Base-by-base conservation (phyloP, 2,113 vertebrate species). In the Rhombomys opimus region DNA sequence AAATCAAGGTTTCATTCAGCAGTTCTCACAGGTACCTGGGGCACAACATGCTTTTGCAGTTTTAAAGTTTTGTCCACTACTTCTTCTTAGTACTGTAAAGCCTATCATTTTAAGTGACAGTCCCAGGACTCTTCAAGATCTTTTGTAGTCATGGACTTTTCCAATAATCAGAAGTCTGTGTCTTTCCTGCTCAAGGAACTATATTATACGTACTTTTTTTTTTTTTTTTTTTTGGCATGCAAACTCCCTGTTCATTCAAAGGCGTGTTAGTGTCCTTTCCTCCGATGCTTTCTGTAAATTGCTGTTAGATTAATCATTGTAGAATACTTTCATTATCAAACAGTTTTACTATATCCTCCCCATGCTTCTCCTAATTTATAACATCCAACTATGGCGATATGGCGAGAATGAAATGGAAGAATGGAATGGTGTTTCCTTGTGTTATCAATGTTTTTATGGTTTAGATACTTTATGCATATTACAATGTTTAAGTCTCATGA, bases 301-400 rank as follows among this genome's bases (percentile, higher is more conserved):
- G 15, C 18, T 90, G 4, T 65, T 57, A 61, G 15, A 78, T 68
- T 78, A 54, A 87, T 46, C 88, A 70, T 89, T 4, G 35, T 88
- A 65, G 92, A 89, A 41, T 13, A 86, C 14, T 77, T 46, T 80
- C 35, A 93, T 93, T 86, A 90, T 67, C 46, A 96, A 94, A 27
- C 52, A 13, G 87, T 75, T 89, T 95, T 27, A 25, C 46, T 84
- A 61, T 38, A 46, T 46, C 46, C 2, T 41, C 23, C 3, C 17
- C 57, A 57, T 15, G 57, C 41, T 18, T 1, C 57, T 13, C 3
- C 13, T 12, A 82, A n/a, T 32, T n/a, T 80, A 67, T 50, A 82
- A 17, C 30, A 52, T 54, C 96, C 38, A 92, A 65, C 57, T 65
- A 32, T 5, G 27, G 9, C 89, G 3, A 80, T 65, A 32, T 5